phyloP scores from a whole-genome alignment of 2,888 invertebrate species.

The Athalia cordata region DNA sequence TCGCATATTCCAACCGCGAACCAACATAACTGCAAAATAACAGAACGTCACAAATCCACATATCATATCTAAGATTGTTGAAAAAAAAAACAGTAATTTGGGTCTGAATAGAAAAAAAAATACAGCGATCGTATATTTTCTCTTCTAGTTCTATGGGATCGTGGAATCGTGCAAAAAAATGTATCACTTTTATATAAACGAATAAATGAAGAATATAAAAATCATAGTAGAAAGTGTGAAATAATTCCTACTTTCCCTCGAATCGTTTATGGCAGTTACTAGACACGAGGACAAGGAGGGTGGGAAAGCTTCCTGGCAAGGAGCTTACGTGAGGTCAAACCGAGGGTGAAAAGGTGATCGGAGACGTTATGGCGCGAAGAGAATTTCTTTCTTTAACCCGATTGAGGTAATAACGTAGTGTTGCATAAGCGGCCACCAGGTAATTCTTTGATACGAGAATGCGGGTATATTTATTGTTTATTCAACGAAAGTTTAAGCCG shows the following conservation, averaged over 20 bases:
- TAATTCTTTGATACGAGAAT: constrained; percentile 36
- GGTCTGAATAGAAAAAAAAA: too few relatives aligned
- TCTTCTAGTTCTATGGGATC: too few relatives aligned
- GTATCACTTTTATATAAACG: neutral
- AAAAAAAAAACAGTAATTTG: too few relatives aligned
- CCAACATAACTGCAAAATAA: neutral
- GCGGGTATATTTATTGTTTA: constrained; percentile 43
- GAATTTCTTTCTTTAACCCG: constrained; percentile 31
- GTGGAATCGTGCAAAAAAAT: too few relatives aligned
- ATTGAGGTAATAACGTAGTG: constrained; percentile 27
- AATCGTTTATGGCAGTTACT: constrained; percentile 14
- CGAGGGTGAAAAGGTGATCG: constrained; percentile 15
- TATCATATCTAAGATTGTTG: too few relatives aligned
- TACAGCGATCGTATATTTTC: too few relatives aligned
- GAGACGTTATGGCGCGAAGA: constrained; percentile 11
- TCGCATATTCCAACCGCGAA: neutral
- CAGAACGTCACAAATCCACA: neutral
- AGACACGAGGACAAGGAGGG: neutral
- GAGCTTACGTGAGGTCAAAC: constrained; percentile 36
- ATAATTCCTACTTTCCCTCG: constrained; percentile 34
- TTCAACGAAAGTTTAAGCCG: constrained; percentile 41
- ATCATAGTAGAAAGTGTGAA: constrained; percentile 18
- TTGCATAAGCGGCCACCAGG: constrained; percentile 33
- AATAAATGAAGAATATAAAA: neutral
- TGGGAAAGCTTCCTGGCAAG: constrained; percentile 19